These are phyloP conservation scores for Paracentrotus lividus DNA, from an alignment of 53 echinoderm and acorn worm genomes.

Conservation along the genomic window DNA sequence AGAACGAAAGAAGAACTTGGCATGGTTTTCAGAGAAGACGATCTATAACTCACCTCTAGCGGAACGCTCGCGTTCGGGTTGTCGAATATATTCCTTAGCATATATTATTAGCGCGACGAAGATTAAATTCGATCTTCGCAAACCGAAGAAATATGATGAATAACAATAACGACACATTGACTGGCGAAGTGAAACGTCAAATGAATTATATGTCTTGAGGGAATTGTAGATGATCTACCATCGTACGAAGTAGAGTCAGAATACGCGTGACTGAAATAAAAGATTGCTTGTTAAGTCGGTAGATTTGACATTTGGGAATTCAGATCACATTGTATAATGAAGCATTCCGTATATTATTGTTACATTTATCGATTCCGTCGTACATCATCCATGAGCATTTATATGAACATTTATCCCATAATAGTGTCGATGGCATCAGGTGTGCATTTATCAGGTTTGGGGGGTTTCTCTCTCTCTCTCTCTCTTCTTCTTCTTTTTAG, in stretches of 20 bases:
- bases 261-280: not conserved
- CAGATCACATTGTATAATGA: not conserved
- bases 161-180: slow-evolving; percentile 38
- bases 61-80: not conserved
- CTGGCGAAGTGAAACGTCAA: slow-evolving; percentile 37
- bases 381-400: not conserved
- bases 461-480: no score
- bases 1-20: not conserved
- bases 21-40: slow-evolving; percentile 9
- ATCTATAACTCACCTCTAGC: slow-evolving; percentile 36
- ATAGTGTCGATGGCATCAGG: not conserved
- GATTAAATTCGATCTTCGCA: not conserved
- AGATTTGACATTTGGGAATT: not conserved
- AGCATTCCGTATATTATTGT: not conserved
- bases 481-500: no score
- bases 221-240: not conserved
- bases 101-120: not conserved
- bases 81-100: not conserved
- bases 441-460: not conserved
- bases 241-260: not conserved
- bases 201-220: slow-evolving; percentile 6
- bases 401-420: not conserved
- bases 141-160: slow-evolving; percentile 17
- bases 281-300: not conserved
- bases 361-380: not conserved